Conservation (phyloP, 2,113 vertebrate genomes). For the Hippocampus comes region DNA sequence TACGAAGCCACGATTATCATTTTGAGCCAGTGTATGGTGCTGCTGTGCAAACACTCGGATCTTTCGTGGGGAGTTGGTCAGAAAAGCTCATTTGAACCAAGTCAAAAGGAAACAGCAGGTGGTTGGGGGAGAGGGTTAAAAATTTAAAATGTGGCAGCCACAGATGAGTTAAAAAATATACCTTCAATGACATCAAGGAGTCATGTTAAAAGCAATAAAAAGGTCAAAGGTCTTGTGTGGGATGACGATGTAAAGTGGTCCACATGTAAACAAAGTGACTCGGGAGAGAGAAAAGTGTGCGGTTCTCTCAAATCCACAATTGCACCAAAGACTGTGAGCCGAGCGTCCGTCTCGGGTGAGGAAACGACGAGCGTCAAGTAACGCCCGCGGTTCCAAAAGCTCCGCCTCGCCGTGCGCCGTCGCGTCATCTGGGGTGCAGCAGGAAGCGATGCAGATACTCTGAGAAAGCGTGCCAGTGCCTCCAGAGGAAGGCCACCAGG, state of each 20-base stretch:
- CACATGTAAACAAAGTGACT: conserved; percentile 92
- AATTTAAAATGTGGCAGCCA: conserved; percentile 18
- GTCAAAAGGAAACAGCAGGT: conserved; percentile 19
- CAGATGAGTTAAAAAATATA: conserved; percentile 22
- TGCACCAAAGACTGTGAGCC: conserved; percentile 47
- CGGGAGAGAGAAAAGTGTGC: conserved; percentile 62
- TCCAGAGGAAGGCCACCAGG: conserved; percentile 89
- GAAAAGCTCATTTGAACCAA: conserved; percentile 37
- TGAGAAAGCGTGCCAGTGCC: conserved; percentile 89
- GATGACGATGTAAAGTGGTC: conserved; percentile 73
- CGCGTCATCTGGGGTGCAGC: conserved; percentile 84
- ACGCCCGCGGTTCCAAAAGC: not conserved
- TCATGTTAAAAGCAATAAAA: conserved; percentile 1
- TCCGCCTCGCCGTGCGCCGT: not conserved
- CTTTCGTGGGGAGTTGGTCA: conserved; percentile 48
- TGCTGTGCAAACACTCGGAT: conserved; percentile 48
- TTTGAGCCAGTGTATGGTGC: conserved; percentile 53
- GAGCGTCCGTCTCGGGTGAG: not conserved
- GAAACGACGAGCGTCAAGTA: not conserved
- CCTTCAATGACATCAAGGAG: not conserved
- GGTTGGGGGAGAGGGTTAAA: not conserved
- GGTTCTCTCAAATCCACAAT: conserved; percentile 53
- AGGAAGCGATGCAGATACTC: conserved; percentile 85
- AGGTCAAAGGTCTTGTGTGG: conserved; percentile 64
- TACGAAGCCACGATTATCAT: not conserved